phyloP scores from a whole-genome alignment of 1,140 invertebrate genomes.

The Pseudomyrmex sp. region DNA sequence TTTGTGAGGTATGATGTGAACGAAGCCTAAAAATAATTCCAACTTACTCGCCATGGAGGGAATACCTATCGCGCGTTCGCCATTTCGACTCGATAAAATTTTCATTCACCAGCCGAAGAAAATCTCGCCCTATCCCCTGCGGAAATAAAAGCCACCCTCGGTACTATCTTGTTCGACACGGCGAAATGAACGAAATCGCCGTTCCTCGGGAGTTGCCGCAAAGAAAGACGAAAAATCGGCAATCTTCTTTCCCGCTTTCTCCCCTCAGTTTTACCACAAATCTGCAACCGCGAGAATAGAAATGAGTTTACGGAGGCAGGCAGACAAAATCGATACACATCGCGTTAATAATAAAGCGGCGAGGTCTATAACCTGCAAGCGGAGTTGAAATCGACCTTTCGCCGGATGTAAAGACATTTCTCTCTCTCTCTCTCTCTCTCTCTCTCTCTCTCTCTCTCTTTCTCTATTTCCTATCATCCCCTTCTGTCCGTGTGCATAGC shows the following conservation, averaged over 20 bases:
- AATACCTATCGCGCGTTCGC: background rate
- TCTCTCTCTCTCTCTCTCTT: background rate
- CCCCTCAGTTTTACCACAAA: background rate
- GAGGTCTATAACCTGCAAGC: conserved; percentile 78
- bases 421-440: conserved; percentile 1
- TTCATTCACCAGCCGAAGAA: background rate
- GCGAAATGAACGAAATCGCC: background rate
- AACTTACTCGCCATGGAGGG: no score
- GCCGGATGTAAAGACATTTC: conserved; percentile 61
- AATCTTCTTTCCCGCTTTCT: background rate
- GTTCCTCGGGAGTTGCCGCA: background rate
- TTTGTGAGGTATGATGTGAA: no score
- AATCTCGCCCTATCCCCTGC: background rate
- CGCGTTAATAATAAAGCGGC: conserved; percentile 78
- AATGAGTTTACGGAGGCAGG: conserved; percentile 73
- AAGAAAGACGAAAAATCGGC: background rate
- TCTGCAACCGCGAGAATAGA: conserved; percentile 66
- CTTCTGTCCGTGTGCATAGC: no score
- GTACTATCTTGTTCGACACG: background rate
- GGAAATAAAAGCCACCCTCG: background rate
- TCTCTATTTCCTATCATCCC: background rate
- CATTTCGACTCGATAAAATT: background rate
- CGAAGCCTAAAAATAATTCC: no score
- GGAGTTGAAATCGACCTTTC: conserved; percentile 49
- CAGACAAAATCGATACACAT: conserved; percentile 79